Conservation (phyloP, 2,888 invertebrate species). For the Agrochola litura region DNA sequence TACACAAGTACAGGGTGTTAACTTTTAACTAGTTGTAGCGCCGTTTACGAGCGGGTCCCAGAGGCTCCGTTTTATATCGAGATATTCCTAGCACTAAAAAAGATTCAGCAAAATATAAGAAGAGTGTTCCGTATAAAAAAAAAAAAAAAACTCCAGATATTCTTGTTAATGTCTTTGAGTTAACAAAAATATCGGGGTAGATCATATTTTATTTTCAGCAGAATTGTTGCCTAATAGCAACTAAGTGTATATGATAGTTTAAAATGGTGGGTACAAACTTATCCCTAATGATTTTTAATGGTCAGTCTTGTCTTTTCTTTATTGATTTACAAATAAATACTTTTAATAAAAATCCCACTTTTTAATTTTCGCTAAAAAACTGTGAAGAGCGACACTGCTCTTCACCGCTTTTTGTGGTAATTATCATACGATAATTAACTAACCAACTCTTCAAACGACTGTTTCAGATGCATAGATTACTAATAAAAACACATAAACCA, state of each 20-base stretch:
- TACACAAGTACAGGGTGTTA: constrained; percentile 41
- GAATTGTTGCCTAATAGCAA: background rate
- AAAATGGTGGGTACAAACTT: background rate
- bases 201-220: background rate
- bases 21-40: constrained; percentile 55
- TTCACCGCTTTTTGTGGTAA: too few relatives aligned
- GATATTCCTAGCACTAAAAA: constrained; percentile 29
- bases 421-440: too few relatives aligned
- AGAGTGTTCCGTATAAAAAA: constrained; percentile 14
- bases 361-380: background rate
- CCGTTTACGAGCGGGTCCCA: constrained; percentile 49
- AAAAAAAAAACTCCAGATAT: too few relatives aligned
- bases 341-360: background rate
- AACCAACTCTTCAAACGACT: background rate
- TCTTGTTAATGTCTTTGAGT: background rate
- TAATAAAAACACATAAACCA: too few relatives aligned
- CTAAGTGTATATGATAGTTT: background rate
- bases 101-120: constrained; percentile 1
- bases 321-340: too few relatives aligned
- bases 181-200: background rate
- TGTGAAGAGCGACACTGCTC: background rate
- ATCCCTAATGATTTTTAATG: background rate
- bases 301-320: too few relatives aligned
- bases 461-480: background rate
- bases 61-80: constrained; percentile 47